phyloP scores from a whole-genome alignment of 2,797 vertebrate genomes.

The Pristis pectinata region DNA sequence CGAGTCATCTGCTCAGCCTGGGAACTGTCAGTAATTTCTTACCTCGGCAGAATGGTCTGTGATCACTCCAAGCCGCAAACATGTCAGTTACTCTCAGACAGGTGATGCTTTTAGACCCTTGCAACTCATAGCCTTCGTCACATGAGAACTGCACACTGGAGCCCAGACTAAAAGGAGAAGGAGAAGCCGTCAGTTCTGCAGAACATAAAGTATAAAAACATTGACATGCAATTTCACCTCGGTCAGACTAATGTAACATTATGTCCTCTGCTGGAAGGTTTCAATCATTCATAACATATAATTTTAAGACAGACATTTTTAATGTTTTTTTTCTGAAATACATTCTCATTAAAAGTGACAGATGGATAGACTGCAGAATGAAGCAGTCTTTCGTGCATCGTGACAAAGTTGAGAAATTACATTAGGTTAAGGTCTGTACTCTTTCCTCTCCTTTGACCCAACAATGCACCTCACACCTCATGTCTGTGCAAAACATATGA shows the following conservation, averaged over 20 bases:
- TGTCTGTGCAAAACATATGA: background rate
- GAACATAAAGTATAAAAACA: background rate
- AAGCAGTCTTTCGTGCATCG: background rate
- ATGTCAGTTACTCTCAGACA: conserved; percentile 93
- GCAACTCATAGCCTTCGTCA: conserved; percentile 92
- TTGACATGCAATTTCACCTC: background rate
- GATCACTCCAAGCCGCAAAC: conserved; percentile 96
- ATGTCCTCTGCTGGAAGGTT: conserved; percentile 12
- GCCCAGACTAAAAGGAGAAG: conserved; percentile 69
- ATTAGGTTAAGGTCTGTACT: background rate
- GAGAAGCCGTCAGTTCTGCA: background rate
- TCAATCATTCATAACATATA: conserved; percentile 19
- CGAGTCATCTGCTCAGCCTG: background rate
- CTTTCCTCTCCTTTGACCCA: background rate
- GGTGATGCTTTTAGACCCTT: conserved; percentile 95
- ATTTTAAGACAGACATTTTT: background rate
- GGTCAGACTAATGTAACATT: background rate
- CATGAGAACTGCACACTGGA: conserved; percentile 95
- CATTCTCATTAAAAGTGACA: conserved; percentile 13
- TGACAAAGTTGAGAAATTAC: background rate
- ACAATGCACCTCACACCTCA: background rate
- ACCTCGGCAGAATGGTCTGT: conserved; percentile 95
- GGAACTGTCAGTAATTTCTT: conserved; percentile 42
- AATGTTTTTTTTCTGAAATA: background rate
- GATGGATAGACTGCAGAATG: background rate